These are phyloP conservation scores for Andrena camellia DNA, from an alignment of 2,888 invertebrate genomes.

Conservation along the genomic window DNA sequence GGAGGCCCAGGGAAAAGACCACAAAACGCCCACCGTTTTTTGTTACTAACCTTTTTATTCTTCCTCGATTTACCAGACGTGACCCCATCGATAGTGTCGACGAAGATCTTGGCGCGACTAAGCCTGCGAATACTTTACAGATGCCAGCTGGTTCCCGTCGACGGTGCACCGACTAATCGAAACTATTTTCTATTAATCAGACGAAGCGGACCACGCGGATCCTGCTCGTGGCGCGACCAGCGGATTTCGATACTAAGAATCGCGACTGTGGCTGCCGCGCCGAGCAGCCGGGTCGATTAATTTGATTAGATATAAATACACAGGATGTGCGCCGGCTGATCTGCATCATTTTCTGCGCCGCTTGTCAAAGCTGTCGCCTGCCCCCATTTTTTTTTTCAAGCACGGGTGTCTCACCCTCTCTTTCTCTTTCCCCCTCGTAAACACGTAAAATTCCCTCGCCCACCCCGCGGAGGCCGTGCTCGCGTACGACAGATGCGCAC, in stretches of 20 bases:
- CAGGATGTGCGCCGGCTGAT: slow-evolving; percentile 58
- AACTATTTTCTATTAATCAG: slow-evolving; percentile 29
- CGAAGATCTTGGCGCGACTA: slow-evolving; percentile 7
- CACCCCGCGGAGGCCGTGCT: slow-evolving; percentile 11
- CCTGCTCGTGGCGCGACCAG: not conserved
- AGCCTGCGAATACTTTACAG: slow-evolving; percentile 35
- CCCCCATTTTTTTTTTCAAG: slow-evolving; percentile 28
- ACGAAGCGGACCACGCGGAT: not conserved
- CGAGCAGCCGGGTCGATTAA: slow-evolving; percentile 45
- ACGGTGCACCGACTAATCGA: slow-evolving; percentile 9
- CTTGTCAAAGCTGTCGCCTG: slow-evolving; percentile 56
- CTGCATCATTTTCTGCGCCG: slow-evolving; percentile 57
- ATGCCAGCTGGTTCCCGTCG: slow-evolving; percentile 7
- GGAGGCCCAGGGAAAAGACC: not conserved
- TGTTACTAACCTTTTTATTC: slow-evolving; percentile 10
- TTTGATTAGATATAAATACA: slow-evolving; percentile 61
- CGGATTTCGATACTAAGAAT: slow-evolving; percentile 25
- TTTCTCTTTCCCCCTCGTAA: slow-evolving; percentile 13
- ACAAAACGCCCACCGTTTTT: not conserved
- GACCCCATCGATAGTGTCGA: not conserved
- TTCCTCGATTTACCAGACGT: slow-evolving; percentile 18
- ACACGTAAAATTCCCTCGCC: slow-evolving; percentile 43
- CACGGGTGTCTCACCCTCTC: slow-evolving; percentile 1
- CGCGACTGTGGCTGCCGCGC: not conserved
- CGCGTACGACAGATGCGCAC: slow-evolving; percentile 65